Percentiles rank a stretch among this genome's conserved stretches.
Conservation (phyloP, 2,113 vertebrate genomes). For the Sturnus vulgaris region DNA sequence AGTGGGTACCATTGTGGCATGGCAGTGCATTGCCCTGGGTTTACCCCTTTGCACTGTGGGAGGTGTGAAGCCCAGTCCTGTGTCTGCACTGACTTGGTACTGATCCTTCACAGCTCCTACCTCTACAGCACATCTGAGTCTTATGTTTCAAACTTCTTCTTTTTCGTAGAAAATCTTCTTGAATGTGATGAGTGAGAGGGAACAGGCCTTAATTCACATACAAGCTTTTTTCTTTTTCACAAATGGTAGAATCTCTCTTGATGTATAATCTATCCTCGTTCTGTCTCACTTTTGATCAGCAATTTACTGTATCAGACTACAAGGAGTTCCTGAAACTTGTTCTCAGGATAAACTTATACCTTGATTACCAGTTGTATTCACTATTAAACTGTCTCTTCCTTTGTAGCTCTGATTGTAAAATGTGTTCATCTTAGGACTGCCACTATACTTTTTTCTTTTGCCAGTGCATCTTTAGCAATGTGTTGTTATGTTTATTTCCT, state of each 20-base stretch:
- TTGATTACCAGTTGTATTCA: constrained; percentile 25
- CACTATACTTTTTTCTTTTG: background rate
- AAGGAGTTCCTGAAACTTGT: background rate
- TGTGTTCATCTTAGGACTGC: background rate
- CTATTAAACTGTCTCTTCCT: constrained; percentile 1
- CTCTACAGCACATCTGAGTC: background rate
- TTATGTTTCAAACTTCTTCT: background rate
- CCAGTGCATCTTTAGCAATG: background rate
- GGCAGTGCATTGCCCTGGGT: background rate
- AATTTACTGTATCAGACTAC: background rate
- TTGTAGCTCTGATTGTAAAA: constrained; percentile 41
- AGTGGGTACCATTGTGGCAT: background rate
- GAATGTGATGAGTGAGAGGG: background rate
- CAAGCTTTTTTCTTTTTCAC: background rate
- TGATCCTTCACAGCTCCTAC: background rate
- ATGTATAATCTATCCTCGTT: constrained; percentile 25
- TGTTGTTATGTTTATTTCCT: constrained; percentile 3
- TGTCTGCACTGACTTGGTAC: background rate
- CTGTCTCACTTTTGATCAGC: constrained; percentile 19
- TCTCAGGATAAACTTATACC: background rate
- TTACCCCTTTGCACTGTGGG: fast-evolving
- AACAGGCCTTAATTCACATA: background rate
- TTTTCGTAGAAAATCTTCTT: background rate
- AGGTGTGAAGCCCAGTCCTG: background rate
- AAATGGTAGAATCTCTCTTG: background rate